Evolutionary conservation across 2,797 vertebrate species (phyloP), one percentile per base, ranked within the genome.

Genomic region (Microctenopoma steveboyesi): DNA sequence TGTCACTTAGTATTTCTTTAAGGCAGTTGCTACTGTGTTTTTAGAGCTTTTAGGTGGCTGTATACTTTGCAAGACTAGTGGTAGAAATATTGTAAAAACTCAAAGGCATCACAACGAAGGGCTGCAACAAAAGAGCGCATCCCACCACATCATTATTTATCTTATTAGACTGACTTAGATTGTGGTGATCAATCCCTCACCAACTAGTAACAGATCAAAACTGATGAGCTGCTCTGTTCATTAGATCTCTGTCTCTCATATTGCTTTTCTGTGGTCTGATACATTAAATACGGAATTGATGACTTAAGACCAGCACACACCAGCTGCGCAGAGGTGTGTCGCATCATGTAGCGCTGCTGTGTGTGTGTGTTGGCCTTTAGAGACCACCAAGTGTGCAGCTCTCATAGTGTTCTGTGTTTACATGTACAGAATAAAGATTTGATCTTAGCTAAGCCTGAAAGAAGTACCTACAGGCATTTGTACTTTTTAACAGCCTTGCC

Each of bases 161-260:
- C 59, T 60, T 27, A 70, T 73, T 74, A 47, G 60, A 55, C 48
- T 77, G 58, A 63, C 61, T 73, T 64, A 50, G 12, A 61, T 69
- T 55, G 7, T 14, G 35, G 27, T 25, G 55, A 78, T 75, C 68
- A 64, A 47, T 78, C 33, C 25, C 51, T 78, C 47, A 43, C 1
- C 35, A 28, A 12, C 43, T 22, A 53, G 62, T 53, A 46, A 74
- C 64, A 7, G 42, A 77, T 69, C 43, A 52, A n/a, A 70, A 22
- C 14, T 15, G 14, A 46, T 50, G 8, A 51, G 39, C n/a, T 15
- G 59, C 60, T 55, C 22, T 25, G 9, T 45, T 33, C 28, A 35
- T 43, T 59, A 46, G 46, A 47, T 43, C 49, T 52, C 27, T 4
- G 47, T 63, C 39, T 48, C 33, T 47, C 30, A 39, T 43, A 16